Evolutionary conservation across 2,797 vertebrate species (phyloP).

Genomic region (Poecilia gillii): DNA sequence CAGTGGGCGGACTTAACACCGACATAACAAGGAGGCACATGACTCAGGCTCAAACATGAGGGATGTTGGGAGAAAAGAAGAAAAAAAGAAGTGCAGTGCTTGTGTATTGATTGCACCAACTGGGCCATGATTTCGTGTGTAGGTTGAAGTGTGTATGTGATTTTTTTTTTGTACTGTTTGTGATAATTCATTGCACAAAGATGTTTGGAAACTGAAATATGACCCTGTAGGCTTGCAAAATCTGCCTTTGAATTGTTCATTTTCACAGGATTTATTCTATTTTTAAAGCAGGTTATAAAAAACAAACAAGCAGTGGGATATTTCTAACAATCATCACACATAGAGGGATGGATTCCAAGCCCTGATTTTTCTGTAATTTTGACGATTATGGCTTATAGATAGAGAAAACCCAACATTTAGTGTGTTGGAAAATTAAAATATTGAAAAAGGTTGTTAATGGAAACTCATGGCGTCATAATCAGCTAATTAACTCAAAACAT

Average conservation of each 20-base stretch:
- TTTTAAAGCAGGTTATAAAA: background rate
- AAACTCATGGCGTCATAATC: too few relatives aligned
- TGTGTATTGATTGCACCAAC: slow-evolving; percentile 41
- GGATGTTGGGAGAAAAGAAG: slow-evolving; percentile 28
- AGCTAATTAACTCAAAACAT: too few relatives aligned
- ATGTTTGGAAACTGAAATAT: slow-evolving; percentile 14
- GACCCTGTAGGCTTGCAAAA: background rate
- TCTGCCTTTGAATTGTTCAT: background rate
- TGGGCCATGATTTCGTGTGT: slow-evolving; percentile 18
- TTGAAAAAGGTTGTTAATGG: too few relatives aligned
- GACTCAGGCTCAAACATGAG: slow-evolving; percentile 67
- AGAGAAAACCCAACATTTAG: too few relatives aligned
- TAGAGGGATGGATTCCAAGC: too few relatives aligned
- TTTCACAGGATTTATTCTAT: background rate
- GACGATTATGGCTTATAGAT: too few relatives aligned
- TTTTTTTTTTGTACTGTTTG: background rate
- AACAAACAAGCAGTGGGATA: background rate
- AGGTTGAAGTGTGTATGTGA: slow-evolving; percentile 19
- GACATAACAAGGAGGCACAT: slow-evolving; percentile 60
- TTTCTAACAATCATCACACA: background rate
- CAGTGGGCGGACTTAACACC: slow-evolving; percentile 61
- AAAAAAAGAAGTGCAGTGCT: slow-evolving; percentile 24
- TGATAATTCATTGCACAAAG: slow-evolving; percentile 9
- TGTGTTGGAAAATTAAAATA: too few relatives aligned
- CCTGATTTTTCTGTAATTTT: too few relatives aligned